Base-by-base conservation (phyloP, 2,888 invertebrate species). In the Euphydryas editha region DNA sequence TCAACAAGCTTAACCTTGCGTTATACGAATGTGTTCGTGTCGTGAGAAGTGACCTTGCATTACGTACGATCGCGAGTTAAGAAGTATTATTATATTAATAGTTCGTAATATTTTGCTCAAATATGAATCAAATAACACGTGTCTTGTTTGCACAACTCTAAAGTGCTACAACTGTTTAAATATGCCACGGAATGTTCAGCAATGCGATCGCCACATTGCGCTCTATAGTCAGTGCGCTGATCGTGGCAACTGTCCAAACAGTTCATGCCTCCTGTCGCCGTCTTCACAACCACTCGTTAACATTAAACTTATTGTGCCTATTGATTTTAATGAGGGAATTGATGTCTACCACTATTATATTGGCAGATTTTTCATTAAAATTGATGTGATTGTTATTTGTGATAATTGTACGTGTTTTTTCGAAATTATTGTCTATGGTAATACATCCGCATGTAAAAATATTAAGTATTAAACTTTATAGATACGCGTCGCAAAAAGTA, bases 61-160 rank as follows among this genome's bases (percentile, higher is more conserved):
- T 15, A n/a, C 5, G 21, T 51, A 57, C 36, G 42, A 37, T 7
- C 21, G 39, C 21, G 20, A 8, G 36, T 11, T 18, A 18, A 21
- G 36, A 57, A 42, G 42, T 57, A 57, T 57, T 57, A 20, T 42
- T 42, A 8, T 42, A 20, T 36, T 36, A 54, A 36, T 54, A 36
- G 54, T 36, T 11, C 30, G 54, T 17, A 47, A 51, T 11, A 58
- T 54, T 67, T 39, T 18, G 80, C 76, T 78, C 79, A 78, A 79
- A 81, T 79, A 76, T 77, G 80, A 84, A 86, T 81, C 76, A 76
- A 81, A 82, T 78, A 82, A 83, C 84, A 84, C 82, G 82, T 85
- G 85, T 84, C 77, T 78, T 82, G 82, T 87, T 86, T 85, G 82
- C 82, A 80, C 81, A 59, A n/a, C 24, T 47, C 46, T 47, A 30